These are phyloP conservation scores for Antitype chi DNA, from an alignment of 2,888 invertebrate species.

Conservation along the genomic window DNA sequence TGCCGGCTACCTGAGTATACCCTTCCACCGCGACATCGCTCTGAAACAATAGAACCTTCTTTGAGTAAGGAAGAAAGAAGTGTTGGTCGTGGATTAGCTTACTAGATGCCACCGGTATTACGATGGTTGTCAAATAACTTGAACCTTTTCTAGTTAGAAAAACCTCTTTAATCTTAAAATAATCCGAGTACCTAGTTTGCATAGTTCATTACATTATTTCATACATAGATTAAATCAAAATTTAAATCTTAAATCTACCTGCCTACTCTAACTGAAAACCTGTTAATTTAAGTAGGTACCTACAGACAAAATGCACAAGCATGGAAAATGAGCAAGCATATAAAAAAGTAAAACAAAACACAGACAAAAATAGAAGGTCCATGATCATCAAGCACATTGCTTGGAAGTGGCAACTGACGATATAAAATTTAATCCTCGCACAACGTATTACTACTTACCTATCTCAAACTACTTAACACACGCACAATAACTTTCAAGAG, in stretches of 20 bases:
- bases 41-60: conserved; percentile 78
- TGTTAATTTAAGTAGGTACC: background rate
- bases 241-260: background rate
- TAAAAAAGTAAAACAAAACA: too few species aligned
- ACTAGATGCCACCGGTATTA: conserved; percentile 61
- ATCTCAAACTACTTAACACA: too few species aligned
- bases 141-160: too few species aligned
- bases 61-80: conserved; percentile 21
- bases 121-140: background rate
- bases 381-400: background rate
- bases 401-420: background rate
- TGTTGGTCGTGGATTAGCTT: conserved; percentile 28
- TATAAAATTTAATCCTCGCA: background rate
- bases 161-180: background rate
- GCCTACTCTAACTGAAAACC: background rate
- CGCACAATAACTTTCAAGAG: background rate
- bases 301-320: background rate
- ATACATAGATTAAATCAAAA: background rate
- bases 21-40: conserved; percentile 91
- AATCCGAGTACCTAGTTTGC: background rate
- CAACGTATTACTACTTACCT: background rate
- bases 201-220: background rate
- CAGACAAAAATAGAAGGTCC: too few species aligned
- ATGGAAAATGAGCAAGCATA: background rate
- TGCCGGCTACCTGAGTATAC: conserved; percentile 91